A percentile compares a stretch with the other conserved stretches of the same genome.
Evolutionary conservation across 2,113 vertebrate species (phyloP).

Genomic region (Stercorarius parasiticus): DNA sequence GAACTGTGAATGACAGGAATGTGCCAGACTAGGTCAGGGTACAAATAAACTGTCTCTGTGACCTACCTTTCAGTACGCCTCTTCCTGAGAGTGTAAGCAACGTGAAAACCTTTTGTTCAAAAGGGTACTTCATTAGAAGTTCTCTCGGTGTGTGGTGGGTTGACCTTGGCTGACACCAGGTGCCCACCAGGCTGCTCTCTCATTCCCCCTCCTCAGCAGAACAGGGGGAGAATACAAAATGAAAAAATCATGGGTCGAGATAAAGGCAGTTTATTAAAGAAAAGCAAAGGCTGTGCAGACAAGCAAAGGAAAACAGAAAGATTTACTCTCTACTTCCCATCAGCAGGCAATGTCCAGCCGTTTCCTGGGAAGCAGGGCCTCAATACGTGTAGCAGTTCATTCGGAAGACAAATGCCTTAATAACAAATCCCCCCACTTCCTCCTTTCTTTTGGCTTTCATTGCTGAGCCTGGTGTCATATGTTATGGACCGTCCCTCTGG

Average conservation of each 20-base stretch:
- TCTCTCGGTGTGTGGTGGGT: background rate
- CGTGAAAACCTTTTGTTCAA: background rate
- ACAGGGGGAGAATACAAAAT: background rate
- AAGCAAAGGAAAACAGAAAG: background rate
- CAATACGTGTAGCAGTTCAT: background rate
- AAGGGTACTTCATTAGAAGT: background rate
- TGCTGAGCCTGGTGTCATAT: background rate
- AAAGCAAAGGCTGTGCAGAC: background rate
- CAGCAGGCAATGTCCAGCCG: background rate
- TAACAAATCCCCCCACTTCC: background rate
- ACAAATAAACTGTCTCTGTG: background rate
- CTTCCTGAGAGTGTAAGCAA: background rate
- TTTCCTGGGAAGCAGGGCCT: background rate
- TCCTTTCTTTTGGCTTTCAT: background rate
- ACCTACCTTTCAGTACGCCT: background rate
- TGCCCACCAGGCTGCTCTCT: background rate
- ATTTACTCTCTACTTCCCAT: background rate
- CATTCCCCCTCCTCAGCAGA: background rate
- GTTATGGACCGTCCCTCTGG: background rate
- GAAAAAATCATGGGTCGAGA: accelerated
- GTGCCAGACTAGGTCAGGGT: background rate
- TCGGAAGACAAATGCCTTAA: background rate
- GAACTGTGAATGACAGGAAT: background rate
- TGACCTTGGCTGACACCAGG: background rate
- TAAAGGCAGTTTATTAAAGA: background rate